Evolutionary conservation across 2,888 invertebrate species (phyloP), one percentile per base, ranked within the genome.

Genomic region (Flabesymbios commensalis): DNA sequence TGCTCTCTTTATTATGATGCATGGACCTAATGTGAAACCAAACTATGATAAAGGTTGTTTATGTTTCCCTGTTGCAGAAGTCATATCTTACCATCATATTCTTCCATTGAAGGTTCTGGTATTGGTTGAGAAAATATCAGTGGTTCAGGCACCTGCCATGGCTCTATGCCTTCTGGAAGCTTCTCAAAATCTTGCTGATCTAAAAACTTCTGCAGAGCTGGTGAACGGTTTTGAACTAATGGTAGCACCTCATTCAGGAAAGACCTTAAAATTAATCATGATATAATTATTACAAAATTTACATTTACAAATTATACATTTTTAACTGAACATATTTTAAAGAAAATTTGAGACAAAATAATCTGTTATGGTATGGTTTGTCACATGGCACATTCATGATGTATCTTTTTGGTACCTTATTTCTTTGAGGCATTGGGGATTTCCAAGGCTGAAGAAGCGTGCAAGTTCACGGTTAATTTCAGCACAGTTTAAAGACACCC

Each of bases 381-480:
- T n/a, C n/a, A n/a, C n/a, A n/a, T n/a, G n/a, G n/a, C n/a, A n/a
- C n/a, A n/a, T n/a, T n/a, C n/a, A n/a, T n/a, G n/a, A n/a, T n/a
- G n/a, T n/a, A n/a, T n/a, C n/a, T n/a, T n/a, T n/a, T n/a, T n/a
- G n/a, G n/a, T 63, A 77, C 77, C 69, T 74, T 19, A 76, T 55
- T 42, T 72, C 68, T 26, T 64, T 68, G 39, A 47, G 36, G 51
- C 74, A 74, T 22, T 63, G 57, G 7, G 57, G 61, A 52, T 74
- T 62, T 17, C 65, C 67, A 17, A 61, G 60, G 51, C 74, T 72
- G 62, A 79, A 77, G 62, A 66, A 74, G 19, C 68, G 67, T 3
- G 78, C 74, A 3, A 79, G 64, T 53, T 75, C 77, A 32, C 64
- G 57, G 70, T 74, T 73, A 61, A 79, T 72, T 7, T 76, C 75